Evolutionary conservation across 2,888 invertebrate genomes (phyloP), one percentile per base, ranked within the genome.

Genomic region (Abscondita cerata): DNA sequence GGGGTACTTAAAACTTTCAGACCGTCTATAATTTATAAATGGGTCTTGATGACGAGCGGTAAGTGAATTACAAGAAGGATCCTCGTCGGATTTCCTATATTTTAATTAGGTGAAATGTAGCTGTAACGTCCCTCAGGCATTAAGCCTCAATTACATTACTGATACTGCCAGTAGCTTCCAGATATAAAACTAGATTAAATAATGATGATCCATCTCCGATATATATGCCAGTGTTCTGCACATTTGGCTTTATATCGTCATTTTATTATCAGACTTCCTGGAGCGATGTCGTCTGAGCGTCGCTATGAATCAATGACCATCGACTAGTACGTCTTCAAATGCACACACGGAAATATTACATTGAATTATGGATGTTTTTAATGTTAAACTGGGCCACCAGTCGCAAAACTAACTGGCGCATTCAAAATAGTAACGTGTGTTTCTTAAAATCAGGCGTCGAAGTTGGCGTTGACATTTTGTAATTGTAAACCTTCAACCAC

Each of bases 21-120:
- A 58, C 67, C 59, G 66, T 59, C 67, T 67, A 66, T 72, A 71
- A 71, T 72, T 72, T 71, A 72, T 71, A 71, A 72, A 72, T 72
- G 69, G 67, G 66, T 64, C 55, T 60, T 67, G 68, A 70, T 70
- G 70, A 69, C 68, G 70, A 64, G 52, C 65, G 66, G 68, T 73
- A 73, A 73, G 70, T 71, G 70, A 73, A 73, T 73, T 73, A 72
- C 73, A 68, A 71, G 70, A 70, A 68, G 67, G 66, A 70, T 69
- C 63, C 71, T 67, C 71, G 64, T 62, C 60, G 71, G 71, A 71
- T 72, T 72, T 71, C 68, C 71, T 68, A 70, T 73, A 72, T 73
- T 73, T 72, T 73, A 73, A 68, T 69, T 68, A 67, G 67, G 64
- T 58, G 63, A 68, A 68, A 68, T 67, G 61, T 65, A 59, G 51